Evolutionary conservation across 2,113 vertebrate genomes (phyloP), one percentile per base, ranked within the genome.

Genomic region (Caranx ignobilis): DNA sequence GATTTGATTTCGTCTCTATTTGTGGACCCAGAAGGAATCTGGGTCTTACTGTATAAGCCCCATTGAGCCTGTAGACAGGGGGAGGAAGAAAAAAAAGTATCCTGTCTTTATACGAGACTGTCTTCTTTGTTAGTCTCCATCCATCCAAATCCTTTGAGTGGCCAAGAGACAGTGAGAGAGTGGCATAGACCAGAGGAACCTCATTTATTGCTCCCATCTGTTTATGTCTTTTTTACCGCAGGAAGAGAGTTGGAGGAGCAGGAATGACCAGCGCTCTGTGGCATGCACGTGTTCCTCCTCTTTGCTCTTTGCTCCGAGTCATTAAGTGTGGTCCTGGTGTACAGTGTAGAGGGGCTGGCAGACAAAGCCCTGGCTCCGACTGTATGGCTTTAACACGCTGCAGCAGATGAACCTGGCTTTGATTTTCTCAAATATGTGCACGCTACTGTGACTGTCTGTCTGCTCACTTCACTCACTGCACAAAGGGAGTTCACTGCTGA

Each of bases 1-100:
- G 82, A 90, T 93, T 90, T 83, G 87, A 89, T 86, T 91, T 82
- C 83, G 86, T 82, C 86, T 86, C 88, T 91, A 84, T 92, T 90
- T 87, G 75, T 60, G 55, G 75, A 78, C 79, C 60, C 61, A 60
- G 69, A 89, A 84, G 41, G 89, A 91, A 88, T 85, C 67, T 71
- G 43, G 76, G 83, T 75, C 80, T 88, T 91, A 81, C 41, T 66
- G 75, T 67, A 69, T 77, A 84, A 88, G 79, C 81, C 81, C 81
- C 79, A 64, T 21, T 86, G 72, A 91, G 82, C 82, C 60, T 64
- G 47, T 77, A 74, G 87, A 87, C 78, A 88, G 75, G 81, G 26
- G 26, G 26, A 26, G 26, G 26, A 26, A 26, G 26, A 91, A 92
- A 83, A 86, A 89, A 89, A 80, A 41, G 76, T 79, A 88, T 88